Percentiles rank a stretch among this genome's conserved stretches.
These are phyloP conservation scores for Drosophila algonquin DNA, from an alignment of 2,888 invertebrate species.

Conservation along the genomic window DNA sequence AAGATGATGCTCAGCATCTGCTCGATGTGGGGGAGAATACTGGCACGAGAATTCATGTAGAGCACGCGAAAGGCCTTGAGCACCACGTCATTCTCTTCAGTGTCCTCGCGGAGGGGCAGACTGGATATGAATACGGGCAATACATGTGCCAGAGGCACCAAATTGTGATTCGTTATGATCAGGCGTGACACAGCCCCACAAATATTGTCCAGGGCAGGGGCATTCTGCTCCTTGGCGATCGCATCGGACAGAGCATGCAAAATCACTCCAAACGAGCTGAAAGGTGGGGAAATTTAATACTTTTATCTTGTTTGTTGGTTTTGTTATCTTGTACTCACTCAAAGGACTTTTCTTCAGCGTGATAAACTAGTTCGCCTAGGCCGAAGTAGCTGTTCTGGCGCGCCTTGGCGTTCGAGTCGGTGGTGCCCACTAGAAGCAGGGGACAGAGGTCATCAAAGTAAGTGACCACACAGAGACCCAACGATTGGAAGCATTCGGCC, in stretches of 20 bases:
- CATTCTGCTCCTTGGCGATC: constrained; percentile 87
- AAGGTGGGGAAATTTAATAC: constrained; percentile 11
- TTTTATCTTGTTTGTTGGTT: not conserved
- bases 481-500: constrained; percentile 88
- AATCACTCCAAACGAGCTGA: constrained; percentile 87
- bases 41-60: constrained; percentile 86
- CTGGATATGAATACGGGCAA: constrained; percentile 89
- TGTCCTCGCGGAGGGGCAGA: constrained; percentile 90
- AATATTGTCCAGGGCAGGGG: constrained; percentile 89
- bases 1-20: constrained; percentile 86
- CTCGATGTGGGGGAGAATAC: constrained; percentile 85
- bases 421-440: constrained; percentile 86
- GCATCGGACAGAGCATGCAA: constrained; percentile 88
- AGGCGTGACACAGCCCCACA: constrained; percentile 91
- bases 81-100: constrained; percentile 89
- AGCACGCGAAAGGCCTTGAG: constrained; percentile 87
- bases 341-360: constrained; percentile 87
- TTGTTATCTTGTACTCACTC: constrained; percentile 84
- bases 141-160: constrained; percentile 89
- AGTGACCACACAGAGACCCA: constrained; percentile 85
- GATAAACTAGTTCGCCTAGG: constrained; percentile 89
- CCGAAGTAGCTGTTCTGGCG: constrained; percentile 91
- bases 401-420: constrained; percentile 88
- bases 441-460: constrained; percentile 87
- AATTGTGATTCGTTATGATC: constrained; percentile 87